These are phyloP conservation scores for Xestoiulus laeticollis DNA, from an alignment of 2,888 invertebrate genomes.

Conservation along the genomic window DNA sequence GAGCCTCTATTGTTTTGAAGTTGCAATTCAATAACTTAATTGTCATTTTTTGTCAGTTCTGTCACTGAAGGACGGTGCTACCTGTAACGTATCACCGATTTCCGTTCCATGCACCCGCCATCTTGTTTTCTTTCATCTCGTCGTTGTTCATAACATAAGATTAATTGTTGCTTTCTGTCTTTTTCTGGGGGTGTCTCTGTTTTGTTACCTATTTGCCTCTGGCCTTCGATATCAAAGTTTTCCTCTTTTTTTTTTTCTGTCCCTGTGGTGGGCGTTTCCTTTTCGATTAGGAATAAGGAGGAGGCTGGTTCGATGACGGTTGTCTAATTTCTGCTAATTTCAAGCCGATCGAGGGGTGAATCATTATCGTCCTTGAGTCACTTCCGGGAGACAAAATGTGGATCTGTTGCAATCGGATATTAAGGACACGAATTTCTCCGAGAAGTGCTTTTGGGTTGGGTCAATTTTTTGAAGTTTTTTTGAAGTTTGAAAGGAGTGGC, in stretches of 20 bases:
- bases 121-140: neutral
- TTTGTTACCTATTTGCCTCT: neutral
- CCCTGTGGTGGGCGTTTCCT: neutral
- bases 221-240: neutral
- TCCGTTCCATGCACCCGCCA: neutral
- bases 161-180: neutral
- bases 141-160: neutral
- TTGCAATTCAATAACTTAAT: too few relatives aligned
- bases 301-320: neutral
- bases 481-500: neutral
- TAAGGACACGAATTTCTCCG: neutral
- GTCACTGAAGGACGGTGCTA: too few relatives aligned
- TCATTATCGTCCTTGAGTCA: slow-evolving; percentile 36
- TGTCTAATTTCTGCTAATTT: slow-evolving; percentile 8
- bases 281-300: neutral
- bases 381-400: neutral
- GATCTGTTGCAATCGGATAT: slow-evolving; percentile 40
- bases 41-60: too few relatives aligned
- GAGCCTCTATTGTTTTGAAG: too few relatives aligned
- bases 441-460: neutral
- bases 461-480: neutral
- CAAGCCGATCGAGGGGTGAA: neutral
- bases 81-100: neutral
- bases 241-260: neutral
- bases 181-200: too few relatives aligned